phyloP scores from a whole-genome alignment of 2,888 invertebrate species.

The Erpobdella octoculata region DNA sequence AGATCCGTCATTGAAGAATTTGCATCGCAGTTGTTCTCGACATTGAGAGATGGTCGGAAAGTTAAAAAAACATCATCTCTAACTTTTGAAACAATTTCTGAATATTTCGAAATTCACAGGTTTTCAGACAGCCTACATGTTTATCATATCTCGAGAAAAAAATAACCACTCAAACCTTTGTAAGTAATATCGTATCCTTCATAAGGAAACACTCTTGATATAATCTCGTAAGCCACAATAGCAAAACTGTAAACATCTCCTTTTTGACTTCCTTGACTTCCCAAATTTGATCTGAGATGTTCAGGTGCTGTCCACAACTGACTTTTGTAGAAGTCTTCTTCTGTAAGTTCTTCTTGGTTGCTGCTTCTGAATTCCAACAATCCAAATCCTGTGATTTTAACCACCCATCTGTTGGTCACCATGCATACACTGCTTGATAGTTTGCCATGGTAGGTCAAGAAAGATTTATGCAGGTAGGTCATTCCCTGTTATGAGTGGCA shows the following conservation, averaged over 20 bases:
- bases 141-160: no score
- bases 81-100: neutral
- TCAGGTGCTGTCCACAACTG: slow-evolving; percentile 18
- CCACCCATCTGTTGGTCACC: neutral
- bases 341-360: neutral
- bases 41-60: slow-evolving; percentile 5
- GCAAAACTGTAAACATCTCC: slow-evolving; percentile 14
- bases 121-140: neutral
- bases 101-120: neutral
- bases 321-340: neutral
- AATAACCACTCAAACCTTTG: neutral
- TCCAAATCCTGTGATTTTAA: slow-evolving; percentile 1
- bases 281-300: neutral
- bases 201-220: slow-evolving; percentile 10
- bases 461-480: slow-evolving; percentile 13
- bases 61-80: neutral
- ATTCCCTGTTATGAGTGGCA: neutral
- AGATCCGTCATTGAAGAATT: neutral
- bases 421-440: neutral
- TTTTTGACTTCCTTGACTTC: neutral
- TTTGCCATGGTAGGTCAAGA: neutral
- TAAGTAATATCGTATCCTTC: neutral
- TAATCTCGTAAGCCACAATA: slow-evolving; percentile 8
- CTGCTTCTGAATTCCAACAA: neutral
- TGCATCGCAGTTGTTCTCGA: neutral